Percentiles rank a stretch among this genome's conserved stretches.
These are phyloP conservation scores for Melanchra persicariae DNA, from an alignment of 2,888 invertebrate species.

Conservation along the genomic window DNA sequence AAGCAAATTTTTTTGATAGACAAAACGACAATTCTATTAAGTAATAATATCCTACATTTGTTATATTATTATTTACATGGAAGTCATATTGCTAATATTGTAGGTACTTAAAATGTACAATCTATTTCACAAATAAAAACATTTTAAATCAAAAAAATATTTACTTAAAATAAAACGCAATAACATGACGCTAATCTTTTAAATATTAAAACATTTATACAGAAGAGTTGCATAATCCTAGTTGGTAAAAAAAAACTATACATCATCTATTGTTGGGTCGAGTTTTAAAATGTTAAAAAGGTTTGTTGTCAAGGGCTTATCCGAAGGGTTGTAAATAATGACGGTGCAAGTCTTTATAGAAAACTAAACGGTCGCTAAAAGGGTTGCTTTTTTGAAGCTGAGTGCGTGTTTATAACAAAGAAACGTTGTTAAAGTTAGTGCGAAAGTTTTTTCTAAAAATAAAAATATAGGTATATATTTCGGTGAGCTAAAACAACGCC, in stretches of 20 bases:
- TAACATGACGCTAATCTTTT: slow-evolving; percentile 89
- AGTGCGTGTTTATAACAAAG: slow-evolving; percentile 52
- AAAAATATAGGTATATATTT: neutral
- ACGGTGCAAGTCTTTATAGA: slow-evolving; percentile 86
- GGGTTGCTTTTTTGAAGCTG: slow-evolving; percentile 67
- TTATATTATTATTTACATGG: no score
- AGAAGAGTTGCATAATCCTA: slow-evolving; percentile 82
- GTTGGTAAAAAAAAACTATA: slow-evolving; percentile 82
- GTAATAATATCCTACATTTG: neutral
- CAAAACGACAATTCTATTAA: neutral
- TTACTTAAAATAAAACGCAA: slow-evolving; percentile 76
- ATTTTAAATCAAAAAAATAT: slow-evolving; percentile 78
- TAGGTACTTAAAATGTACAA: slow-evolving; percentile 56
- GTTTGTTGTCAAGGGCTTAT: slow-evolving; percentile 89
- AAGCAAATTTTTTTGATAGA: neutral
- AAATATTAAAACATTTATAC: slow-evolving; percentile 90
- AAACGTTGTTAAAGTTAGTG: slow-evolving; percentile 23
- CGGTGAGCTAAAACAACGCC: neutral
- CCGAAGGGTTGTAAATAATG: slow-evolving; percentile 90
- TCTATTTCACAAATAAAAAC: slow-evolving; percentile 78
- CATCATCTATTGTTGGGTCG: slow-evolving; percentile 84
- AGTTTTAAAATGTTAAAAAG: slow-evolving; percentile 90
- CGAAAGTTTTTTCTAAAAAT: neutral
- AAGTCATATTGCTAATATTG: slow-evolving; percentile 35
- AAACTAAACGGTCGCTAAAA: slow-evolving; percentile 84